Conservation (phyloP, 2,113 vertebrate genomes). For the Pleuronectes platessa region DNA sequence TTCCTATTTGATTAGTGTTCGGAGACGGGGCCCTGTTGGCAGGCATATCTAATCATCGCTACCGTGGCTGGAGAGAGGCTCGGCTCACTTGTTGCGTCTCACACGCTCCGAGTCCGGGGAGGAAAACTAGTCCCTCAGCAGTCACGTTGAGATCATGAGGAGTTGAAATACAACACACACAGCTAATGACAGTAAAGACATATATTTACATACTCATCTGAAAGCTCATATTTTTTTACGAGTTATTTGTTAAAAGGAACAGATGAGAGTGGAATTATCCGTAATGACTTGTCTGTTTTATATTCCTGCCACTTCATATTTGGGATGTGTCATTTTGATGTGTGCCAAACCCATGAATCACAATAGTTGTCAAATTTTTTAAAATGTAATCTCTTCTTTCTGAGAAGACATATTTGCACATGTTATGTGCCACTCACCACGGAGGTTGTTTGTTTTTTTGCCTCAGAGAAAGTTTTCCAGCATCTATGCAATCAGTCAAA, state of each 20-base stretch:
- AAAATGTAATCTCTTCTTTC: slow-evolving; percentile 13
- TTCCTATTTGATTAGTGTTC: slow-evolving; percentile 80
- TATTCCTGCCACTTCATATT: slow-evolving; percentile 17
- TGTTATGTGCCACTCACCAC: slow-evolving; percentile 34
- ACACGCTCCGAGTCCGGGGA: slow-evolving; percentile 20
- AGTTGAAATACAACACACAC: slow-evolving; percentile 8
- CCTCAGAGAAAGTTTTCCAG: slow-evolving; percentile 55
- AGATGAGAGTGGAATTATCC: slow-evolving; percentile 19
- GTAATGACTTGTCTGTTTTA: slow-evolving; percentile 26
- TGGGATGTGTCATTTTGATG: slow-evolving; percentile 11
- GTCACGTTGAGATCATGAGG: slow-evolving; percentile 1
- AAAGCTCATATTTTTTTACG: slow-evolving; percentile 5
- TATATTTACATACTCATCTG: slow-evolving; percentile 8
- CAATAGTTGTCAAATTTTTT: slow-evolving; percentile 6
- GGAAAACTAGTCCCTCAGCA: slow-evolving; percentile 19
- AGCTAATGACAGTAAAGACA: neutral
- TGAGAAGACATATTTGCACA: slow-evolving; percentile 35
- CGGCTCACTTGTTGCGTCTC: slow-evolving; percentile 78
- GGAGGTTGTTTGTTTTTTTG: slow-evolving; percentile 29
- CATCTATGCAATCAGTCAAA: slow-evolving; percentile 41
- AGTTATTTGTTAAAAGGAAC: slow-evolving; percentile 15
- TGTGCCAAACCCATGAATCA: slow-evolving; percentile 45
- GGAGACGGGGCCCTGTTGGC: slow-evolving; percentile 72
- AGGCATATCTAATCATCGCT: slow-evolving; percentile 79
- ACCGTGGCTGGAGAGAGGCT: slow-evolving; percentile 56